Base-by-base conservation (phyloP, 2,113 vertebrate species). In the Marcusenius ussheri region DNA sequence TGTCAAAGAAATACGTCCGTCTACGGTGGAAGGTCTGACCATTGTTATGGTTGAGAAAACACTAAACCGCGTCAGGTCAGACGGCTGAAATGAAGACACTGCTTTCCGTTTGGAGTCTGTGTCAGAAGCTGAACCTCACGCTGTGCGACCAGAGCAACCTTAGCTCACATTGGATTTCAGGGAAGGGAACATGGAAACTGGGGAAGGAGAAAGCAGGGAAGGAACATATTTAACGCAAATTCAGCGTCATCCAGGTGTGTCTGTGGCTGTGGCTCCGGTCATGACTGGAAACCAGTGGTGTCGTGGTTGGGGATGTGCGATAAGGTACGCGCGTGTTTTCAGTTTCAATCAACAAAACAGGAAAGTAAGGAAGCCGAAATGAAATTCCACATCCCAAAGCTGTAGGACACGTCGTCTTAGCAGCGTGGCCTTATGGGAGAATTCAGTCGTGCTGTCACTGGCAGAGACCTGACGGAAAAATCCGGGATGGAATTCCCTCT, bases 1-100 rank as follows among this genome's bases (percentile, higher is more conserved):
- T 74, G 56, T 92, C 86, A 56, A 66, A 90, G 91, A 53, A 93
- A 92, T 62, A 83, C 70, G 90, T 85, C 42, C 83, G 88, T 88
- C 84, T 62, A n/a, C 86, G 90, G 86, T 88, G 90, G 90, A 89
- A 91, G 90, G 88, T 46, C 10, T 83, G 35, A 80, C 11, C 24
- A 90, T 46, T 88, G 58, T 39, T 27, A 31, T 42, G 1, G 89
- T 91, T 91, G 84, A 90, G 90, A 91, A 87, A 85, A 42, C 7
- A 11, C 80, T 10, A 47, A 84, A 46, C 45, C 1, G 39, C 19
- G 24, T 42, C 15, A 47, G 45, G 83, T 47, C 46, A 85, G 21
- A 49, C 5, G 10, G 46, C 2, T 35, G 19, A 87, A 53, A 53
- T 51, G 7, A 39, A 53, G 49, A 53, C 10, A 13, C 6, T 31